Evolutionary conservation across 2,797 vertebrate genomes (phyloP).

Genomic region (Sphenopsis melanotis): DNA sequence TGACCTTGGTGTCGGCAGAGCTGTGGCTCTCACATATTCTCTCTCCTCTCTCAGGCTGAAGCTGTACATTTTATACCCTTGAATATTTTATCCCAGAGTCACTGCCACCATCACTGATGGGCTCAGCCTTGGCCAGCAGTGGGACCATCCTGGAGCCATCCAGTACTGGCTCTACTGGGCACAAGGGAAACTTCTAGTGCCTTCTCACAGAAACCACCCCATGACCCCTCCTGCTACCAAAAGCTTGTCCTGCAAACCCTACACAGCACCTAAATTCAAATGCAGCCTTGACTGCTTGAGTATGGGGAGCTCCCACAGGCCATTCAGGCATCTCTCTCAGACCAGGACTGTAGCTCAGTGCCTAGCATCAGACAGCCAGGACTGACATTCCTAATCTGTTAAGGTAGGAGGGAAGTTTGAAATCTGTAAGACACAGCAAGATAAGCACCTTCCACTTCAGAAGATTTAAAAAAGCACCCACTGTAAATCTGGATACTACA

Average conservation of each 20-base stretch:
- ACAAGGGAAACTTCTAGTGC: background rate
- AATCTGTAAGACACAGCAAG: background rate
- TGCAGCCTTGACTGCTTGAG: background rate
- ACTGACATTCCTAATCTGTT: background rate
- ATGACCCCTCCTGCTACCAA: background rate
- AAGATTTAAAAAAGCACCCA: background rate
- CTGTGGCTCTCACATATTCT: background rate
- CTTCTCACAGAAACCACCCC: background rate
- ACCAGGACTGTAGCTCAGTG: background rate
- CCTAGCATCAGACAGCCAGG: background rate
- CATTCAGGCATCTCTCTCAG: background rate
- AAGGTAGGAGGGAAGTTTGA: background rate
- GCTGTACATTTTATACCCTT: background rate
- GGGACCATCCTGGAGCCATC: background rate
- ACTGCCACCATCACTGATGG: background rate
- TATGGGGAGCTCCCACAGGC: background rate
- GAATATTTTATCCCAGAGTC: background rate
- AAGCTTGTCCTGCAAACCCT: background rate
- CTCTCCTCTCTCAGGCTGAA: background rate
- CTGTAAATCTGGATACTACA: background rate
- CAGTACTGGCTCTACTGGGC: background rate
- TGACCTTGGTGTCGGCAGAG: background rate
- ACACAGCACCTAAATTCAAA: background rate
- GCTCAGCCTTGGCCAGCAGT: rapidly evolving
- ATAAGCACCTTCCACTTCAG: background rate